phyloP scores from a whole-genome alignment of 1,140 invertebrate genomes.

The Drosophila serrata region DNA sequence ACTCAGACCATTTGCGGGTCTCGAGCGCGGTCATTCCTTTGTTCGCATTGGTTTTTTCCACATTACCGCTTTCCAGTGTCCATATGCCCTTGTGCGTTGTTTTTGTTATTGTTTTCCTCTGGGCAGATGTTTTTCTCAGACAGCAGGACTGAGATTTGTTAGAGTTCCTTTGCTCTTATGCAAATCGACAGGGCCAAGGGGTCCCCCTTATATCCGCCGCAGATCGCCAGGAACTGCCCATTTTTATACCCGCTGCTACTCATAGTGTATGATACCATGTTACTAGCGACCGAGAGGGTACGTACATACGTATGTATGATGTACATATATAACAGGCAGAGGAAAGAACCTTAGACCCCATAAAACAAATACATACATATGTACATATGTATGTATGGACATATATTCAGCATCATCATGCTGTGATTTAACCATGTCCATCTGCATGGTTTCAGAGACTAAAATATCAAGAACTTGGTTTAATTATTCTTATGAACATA shows the following conservation, averaged over 20 bases:
- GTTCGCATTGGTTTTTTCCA: conserved; percentile 75
- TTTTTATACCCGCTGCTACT: neutral
- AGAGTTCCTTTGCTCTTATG: conserved; percentile 14
- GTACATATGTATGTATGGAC: neutral
- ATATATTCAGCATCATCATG: neutral
- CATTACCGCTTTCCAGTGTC: conserved; percentile 36
- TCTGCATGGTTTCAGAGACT: too few relatives aligned
- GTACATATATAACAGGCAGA: neutral
- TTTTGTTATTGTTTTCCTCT: conserved; percentile 14
- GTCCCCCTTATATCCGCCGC: neutral
- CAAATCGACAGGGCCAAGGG: conserved; percentile 13
- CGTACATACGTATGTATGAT: neutral
- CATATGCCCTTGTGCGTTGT: conserved; percentile 24
- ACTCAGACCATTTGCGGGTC: conserved; percentile 43
- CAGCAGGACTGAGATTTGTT: conserved; percentile 25
- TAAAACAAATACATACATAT: neutral
- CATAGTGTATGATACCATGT: neutral
- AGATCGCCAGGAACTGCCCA: neutral
- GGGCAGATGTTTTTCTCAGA: conserved; percentile 43
- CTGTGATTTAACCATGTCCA: neutral
- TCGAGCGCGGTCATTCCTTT: conserved; percentile 76
- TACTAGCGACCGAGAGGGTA: neutral
- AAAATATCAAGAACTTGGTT: too few relatives aligned
- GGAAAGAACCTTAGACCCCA: neutral
- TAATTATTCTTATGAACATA: too few relatives aligned